Evolutionary conservation across 2,797 vertebrate genomes (phyloP).

Genomic region (Corythornis leucogaster): DNA sequence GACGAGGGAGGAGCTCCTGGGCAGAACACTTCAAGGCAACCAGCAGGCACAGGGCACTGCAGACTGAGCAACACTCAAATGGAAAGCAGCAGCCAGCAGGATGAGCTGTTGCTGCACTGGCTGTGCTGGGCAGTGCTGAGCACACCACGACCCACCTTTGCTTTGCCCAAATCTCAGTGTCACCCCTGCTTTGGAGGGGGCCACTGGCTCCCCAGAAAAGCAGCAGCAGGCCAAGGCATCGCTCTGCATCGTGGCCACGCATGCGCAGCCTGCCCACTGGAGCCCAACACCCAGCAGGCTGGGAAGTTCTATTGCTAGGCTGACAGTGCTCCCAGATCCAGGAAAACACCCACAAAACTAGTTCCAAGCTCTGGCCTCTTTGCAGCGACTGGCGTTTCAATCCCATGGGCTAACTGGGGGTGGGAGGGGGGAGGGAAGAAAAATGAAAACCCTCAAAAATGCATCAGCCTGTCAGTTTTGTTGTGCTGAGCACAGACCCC

Average conservation of each 20-base stretch:
- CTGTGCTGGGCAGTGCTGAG: background rate
- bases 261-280: background rate
- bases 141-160: background rate
- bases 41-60: background rate
- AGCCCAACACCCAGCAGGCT: background rate
- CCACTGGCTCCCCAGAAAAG: background rate
- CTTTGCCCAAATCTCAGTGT: background rate
- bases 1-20: background rate
- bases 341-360: background rate
- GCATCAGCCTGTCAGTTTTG: background rate
- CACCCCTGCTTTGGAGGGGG: background rate
- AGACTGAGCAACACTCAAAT: background rate
- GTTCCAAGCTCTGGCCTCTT: background rate
- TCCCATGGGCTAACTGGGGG: background rate
- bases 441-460: too few relatives aligned
- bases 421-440: too few relatives aligned
- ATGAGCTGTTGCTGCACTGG: background rate
- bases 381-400: background rate
- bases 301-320: background rate
- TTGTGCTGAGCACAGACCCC: background rate
- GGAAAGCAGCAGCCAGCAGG: background rate
- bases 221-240: rapidly evolving
- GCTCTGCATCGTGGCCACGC: background rate
- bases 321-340: background rate
- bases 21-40: background rate